phyloP scores from a whole-genome alignment of 2,797 vertebrate species.

The Silurus lanzhouensis region DNA sequence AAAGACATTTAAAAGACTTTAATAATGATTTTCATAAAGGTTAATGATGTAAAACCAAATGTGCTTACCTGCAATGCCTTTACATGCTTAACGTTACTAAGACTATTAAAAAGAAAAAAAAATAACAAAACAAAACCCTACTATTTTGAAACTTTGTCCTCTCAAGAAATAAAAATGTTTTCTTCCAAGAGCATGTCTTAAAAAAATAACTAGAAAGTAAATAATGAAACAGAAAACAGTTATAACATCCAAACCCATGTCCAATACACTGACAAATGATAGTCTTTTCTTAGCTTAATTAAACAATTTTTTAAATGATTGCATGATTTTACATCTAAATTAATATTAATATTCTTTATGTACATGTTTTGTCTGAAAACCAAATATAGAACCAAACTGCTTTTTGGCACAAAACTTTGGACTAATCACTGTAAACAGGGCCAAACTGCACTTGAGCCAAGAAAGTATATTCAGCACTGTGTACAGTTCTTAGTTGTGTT shows the following conservation, averaged over 20 bases:
- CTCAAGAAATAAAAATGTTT: background rate
- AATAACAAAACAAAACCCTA: background rate
- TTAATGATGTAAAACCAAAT: background rate
- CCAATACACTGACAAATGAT: background rate
- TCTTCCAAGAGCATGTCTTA: background rate
- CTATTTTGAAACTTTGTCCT: background rate
- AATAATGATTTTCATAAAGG: background rate
- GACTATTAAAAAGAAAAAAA: background rate
- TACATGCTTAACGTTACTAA: background rate
- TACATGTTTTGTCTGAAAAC: slow-evolving; percentile 2
- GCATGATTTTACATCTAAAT: background rate
- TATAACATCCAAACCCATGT: background rate
- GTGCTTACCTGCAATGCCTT: background rate
- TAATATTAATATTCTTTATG: background rate
- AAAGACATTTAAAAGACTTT: background rate
- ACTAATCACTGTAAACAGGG: background rate
- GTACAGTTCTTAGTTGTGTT: slow-evolving; percentile 54
- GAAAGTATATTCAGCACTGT: slow-evolving; percentile 49
- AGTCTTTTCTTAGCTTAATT: background rate
- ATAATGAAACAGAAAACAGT: background rate
- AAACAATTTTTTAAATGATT: background rate
- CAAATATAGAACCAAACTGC: background rate
- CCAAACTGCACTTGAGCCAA: slow-evolving; percentile 37
- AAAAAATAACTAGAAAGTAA: background rate
- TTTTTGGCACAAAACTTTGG: slow-evolving; percentile 16